These are phyloP conservation scores for Lepidocyrtinus sp. DNA, from an alignment of 2,888 invertebrate species.

Conservation along the genomic window DNA sequence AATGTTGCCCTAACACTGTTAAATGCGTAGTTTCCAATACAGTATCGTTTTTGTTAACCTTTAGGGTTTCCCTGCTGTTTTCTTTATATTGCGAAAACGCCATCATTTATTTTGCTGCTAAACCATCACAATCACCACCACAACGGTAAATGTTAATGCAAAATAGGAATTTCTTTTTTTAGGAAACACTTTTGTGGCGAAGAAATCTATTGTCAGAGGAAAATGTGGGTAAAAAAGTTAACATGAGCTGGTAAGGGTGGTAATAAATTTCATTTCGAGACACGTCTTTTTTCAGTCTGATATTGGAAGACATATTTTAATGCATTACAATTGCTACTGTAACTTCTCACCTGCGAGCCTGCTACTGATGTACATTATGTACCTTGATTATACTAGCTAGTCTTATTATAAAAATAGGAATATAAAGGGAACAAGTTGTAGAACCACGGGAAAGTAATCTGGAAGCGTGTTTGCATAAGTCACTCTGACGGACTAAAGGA, in stretches of 20 bases:
- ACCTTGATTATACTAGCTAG: not conserved
- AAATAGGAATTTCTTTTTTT: not conserved
- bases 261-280: not conserved
- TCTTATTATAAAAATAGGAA: not conserved
- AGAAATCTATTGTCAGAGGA: not conserved
- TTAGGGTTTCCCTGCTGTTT: not conserved
- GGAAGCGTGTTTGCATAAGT: constrained; percentile 44
- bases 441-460: constrained; percentile 34
- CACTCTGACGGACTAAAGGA: not conserved
- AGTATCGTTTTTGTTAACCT: not conserved
- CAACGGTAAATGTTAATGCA: not conserved
- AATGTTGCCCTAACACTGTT: not conserved
- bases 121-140: not conserved
- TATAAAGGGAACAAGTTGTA: not conserved
- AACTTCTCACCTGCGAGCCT: constrained; percentile 38
- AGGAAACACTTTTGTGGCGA: not conserved
- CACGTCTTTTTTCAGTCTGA: not conserved
- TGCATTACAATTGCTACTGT: constrained; percentile 7
- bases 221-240: not conserved
- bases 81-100: not conserved
- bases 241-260: not conserved
- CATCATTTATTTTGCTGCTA: not conserved
- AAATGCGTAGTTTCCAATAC: not conserved
- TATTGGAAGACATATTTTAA: not conserved
- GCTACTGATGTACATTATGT: not conserved